These are phyloP conservation scores for Tachysurus vachellii DNA, from an alignment of 2,113 vertebrate species.

Conservation along the genomic window DNA sequence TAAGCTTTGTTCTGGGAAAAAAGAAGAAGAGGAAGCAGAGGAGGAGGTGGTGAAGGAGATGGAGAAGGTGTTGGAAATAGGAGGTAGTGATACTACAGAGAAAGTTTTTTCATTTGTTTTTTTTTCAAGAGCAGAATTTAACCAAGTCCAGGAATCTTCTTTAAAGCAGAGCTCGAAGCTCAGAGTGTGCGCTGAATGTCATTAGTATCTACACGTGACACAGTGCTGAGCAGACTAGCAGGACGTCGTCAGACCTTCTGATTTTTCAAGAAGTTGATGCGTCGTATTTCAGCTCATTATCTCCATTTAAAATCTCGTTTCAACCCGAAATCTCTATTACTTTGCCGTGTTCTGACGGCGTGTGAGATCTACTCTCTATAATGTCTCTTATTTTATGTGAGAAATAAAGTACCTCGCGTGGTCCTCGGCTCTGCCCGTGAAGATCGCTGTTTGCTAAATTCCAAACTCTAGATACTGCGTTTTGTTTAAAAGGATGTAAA, in stretches of 20 bases:
- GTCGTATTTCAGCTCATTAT: neutral
- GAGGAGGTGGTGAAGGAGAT: neutral
- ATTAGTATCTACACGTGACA: constrained; percentile 15
- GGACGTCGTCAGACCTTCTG: neutral
- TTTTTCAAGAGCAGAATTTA: neutral
- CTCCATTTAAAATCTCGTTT: too few species aligned
- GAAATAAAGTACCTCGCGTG: constrained; percentile 41
- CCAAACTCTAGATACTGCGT: constrained; percentile 46
- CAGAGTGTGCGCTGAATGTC: constrained; percentile 2
- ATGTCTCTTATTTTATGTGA: neutral
- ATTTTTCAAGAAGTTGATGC: neutral
- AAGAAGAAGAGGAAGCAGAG: neutral
- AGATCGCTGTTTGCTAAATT: constrained; percentile 52
- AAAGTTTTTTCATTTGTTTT: neutral
- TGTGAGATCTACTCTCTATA: neutral
- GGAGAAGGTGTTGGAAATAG: neutral
- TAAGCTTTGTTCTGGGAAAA: constrained; percentile 61
- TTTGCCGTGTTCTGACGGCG: neutral
- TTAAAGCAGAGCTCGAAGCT: constrained; percentile 2
- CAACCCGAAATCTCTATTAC: neutral
- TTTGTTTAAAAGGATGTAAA: constrained; percentile 54
- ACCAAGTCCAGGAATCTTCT: constrained; percentile 6
- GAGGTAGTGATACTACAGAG: constrained; percentile 53
- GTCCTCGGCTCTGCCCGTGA: constrained; percentile 59
- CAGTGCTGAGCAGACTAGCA: constrained; percentile 30